Evolutionary conservation across 2,888 invertebrate genomes (phyloP).

Genomic region (Megaustenia siamemsis): DNA sequence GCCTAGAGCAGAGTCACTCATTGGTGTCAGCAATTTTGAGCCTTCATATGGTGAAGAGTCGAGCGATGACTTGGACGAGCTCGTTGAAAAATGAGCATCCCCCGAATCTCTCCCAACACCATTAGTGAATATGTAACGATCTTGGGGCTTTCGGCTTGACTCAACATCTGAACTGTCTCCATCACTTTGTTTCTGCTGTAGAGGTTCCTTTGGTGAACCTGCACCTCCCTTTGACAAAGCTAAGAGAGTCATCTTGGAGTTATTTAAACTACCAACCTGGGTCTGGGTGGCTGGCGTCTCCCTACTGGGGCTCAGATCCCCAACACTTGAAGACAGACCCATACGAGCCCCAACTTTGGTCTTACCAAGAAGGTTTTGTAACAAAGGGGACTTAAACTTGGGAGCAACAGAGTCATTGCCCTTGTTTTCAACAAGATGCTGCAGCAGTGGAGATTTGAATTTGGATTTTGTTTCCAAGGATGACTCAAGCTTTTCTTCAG

Average conservation of each 20-base stretch:
- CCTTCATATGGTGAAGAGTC: conserved; percentile 35
- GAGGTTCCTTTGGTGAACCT: conserved; percentile 46
- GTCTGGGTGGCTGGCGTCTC: conserved; percentile 23
- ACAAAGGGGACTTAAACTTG: conserved; percentile 75
- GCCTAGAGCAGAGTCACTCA: conserved; percentile 52
- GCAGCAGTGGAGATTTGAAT: conserved; percentile 76
- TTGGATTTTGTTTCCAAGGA: conserved; percentile 61
- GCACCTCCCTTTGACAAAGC: not conserved
- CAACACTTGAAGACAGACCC: conserved; percentile 55
- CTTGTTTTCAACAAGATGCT: conserved; percentile 72
- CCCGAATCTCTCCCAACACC: conserved; percentile 44
- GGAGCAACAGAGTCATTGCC: conserved; percentile 62
- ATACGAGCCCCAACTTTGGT: conserved; percentile 65
- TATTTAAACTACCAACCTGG: conserved; percentile 1
- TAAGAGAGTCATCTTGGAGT: conserved; percentile 40
- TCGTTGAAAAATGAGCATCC: conserved; percentile 19
- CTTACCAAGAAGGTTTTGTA: conserved; percentile 75
- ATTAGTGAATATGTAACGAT: conserved; percentile 41
- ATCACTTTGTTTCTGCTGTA: conserved; percentile 45
- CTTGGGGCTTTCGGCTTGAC: conserved; percentile 26
- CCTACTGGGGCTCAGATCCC: conserved; percentile 48
- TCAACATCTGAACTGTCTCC: conserved; percentile 47
- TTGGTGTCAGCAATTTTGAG: not conserved
- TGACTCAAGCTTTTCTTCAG: conserved; percentile 29
- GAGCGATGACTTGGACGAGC: conserved; percentile 30